Conservation (phyloP, 2,797 vertebrate species). For the Decapterus maruadsi region DNA sequence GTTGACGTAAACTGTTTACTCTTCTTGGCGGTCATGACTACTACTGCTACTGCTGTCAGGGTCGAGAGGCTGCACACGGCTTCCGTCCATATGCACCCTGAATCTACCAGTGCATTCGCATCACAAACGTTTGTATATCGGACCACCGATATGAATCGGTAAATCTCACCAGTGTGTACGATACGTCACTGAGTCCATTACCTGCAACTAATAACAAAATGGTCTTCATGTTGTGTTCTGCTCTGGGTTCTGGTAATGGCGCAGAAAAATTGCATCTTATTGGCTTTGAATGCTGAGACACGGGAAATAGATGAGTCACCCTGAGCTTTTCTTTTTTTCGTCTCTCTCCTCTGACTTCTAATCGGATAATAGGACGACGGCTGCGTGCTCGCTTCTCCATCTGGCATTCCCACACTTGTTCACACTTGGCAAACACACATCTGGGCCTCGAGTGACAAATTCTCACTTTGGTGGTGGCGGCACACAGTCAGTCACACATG, state of each 20-base stretch:
- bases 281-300: neutral
- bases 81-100: too few relatives aligned
- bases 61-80: too few relatives aligned
- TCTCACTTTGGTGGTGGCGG: conserved; percentile 25
- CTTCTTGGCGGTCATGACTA: too few relatives aligned
- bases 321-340: neutral
- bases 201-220: too few relatives aligned
- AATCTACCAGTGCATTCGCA: too few relatives aligned
- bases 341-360: conserved; percentile 24
- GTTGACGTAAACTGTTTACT: too few relatives aligned
- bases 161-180: too few relatives aligned
- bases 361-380: conserved; percentile 22
- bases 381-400: conserved; percentile 39
- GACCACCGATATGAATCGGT: too few relatives aligned
- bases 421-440: conserved; percentile 37
- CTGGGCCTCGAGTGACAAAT: conserved; percentile 37
- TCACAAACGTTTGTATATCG: too few relatives aligned
- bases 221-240: neutral
- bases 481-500: conserved; percentile 2
- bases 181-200: too few relatives aligned
- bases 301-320: conserved; percentile 25
- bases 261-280: neutral
- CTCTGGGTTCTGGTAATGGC: neutral
- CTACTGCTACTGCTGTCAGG: too few relatives aligned
- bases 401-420: conserved; percentile 34